Evolutionary conservation across 1,140 invertebrate species (phyloP).

Genomic region (Mylabris phalerata): DNA sequence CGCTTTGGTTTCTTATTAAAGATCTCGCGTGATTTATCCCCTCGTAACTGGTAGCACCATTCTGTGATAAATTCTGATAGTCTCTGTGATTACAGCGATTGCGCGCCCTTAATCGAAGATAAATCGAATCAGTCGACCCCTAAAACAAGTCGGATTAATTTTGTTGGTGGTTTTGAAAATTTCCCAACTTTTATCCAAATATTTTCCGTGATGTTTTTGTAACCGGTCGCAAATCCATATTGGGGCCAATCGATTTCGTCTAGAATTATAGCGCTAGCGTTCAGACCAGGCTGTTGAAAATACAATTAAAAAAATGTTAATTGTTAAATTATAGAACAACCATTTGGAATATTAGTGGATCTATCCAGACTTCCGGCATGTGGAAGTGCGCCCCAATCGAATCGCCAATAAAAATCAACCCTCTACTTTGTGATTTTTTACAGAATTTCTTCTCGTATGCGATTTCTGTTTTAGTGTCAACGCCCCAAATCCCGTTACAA

Average conservation of each 20-base stretch:
- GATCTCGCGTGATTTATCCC: slow-evolving; percentile 30
- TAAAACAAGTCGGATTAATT: slow-evolving; percentile 1
- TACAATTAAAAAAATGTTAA: background rate
- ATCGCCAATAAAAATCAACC: slow-evolving; percentile 2
- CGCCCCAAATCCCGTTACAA: slow-evolving; percentile 3
- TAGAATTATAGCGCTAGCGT: slow-evolving; percentile 28
- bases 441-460: background rate
- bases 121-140: slow-evolving; percentile 33
- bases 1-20: slow-evolving; percentile 35
- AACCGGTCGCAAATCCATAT: slow-evolving; percentile 46
- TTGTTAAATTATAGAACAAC: background rate
- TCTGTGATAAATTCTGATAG: slow-evolving; percentile 49
- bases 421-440: background rate
- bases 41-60: slow-evolving; percentile 40
- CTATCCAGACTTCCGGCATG: slow-evolving; percentile 7
- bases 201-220: slow-evolving; percentile 23
- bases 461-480: background rate
- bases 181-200: slow-evolving; percentile 4
- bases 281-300: slow-evolving; percentile 4
- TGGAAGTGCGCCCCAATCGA: slow-evolving; percentile 4
- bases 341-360: background rate
- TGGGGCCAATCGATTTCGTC: slow-evolving; percentile 52
- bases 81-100: slow-evolving; percentile 50
- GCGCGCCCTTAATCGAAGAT: slow-evolving; percentile 26
- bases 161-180: slow-evolving; percentile 2